Percentiles rank a stretch among this genome's conserved stretches.
Conservation (phyloP, 2,888 invertebrate species). For the Argyresthia albistria region DNA sequence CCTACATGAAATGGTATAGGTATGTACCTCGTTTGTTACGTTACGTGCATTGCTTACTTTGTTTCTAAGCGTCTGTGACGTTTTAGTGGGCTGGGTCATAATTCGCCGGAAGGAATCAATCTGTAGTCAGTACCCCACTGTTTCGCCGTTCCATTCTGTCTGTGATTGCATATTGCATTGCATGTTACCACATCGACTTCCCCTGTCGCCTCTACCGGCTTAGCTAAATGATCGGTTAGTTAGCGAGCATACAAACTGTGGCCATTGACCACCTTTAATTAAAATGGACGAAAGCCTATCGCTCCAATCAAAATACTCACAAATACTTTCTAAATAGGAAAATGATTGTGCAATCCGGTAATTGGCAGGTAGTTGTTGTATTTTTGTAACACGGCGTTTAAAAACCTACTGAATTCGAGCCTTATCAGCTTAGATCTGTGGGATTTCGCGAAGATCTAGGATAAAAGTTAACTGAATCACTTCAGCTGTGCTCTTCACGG, state of each 20-base stretch:
- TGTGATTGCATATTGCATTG: slow-evolving; percentile 2
- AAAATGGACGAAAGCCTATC: not conserved
- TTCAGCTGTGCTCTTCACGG: slow-evolving; percentile 12
- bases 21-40: not conserved
- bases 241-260: no score
- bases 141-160: not conserved
- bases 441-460: slow-evolving; percentile 2
- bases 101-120: slow-evolving; percentile 9
- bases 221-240: not conserved
- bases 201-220: not conserved
- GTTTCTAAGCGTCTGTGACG: not conserved
- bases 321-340: not conserved
- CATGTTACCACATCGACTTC: not conserved
- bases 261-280: not conserved
- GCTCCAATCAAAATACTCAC: not conserved
- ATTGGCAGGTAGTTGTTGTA: not conserved
- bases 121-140: slow-evolving; percentile 1
- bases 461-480: slow-evolving; percentile 4
- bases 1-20: no score
- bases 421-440: not conserved
- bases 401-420: not conserved
- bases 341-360: not conserved
- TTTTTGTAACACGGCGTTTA: not conserved
- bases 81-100: slow-evolving; percentile 1
- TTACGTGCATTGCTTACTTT: not conserved